Base-by-base conservation (phyloP, 2,888 invertebrate genomes). In the Athalia circularis region DNA sequence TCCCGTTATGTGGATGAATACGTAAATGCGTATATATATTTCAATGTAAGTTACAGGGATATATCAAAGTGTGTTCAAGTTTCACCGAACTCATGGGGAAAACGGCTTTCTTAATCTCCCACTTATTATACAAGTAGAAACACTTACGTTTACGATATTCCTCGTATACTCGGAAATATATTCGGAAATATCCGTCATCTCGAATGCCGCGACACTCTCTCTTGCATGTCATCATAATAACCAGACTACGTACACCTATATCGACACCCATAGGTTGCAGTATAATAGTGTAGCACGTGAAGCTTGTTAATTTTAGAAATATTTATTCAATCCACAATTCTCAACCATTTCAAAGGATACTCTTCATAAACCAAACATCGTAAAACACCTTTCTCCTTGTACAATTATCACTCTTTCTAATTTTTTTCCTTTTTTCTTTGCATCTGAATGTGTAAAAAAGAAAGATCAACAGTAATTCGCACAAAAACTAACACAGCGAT, bases 231-330 rank as follows among this genome's bases (percentile, higher is more conserved):
- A 9, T 9, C 4, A 29, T 68, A 54, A 52, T 29, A 52, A 68
- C 0, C 29, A 54, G 68, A 68, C 29, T 68, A 13, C 64, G 15
- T 59, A 57, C 45, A 5, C 45, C 29, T 13, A n/a, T 43, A 11
- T 68, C 57, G 0, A 45, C 68, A 54, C 15, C 15, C 50, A 5
- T 48, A n/a, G 15, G 8, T 7, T 15, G 50, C 50, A 47, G 15
- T 15, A 7, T 50, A 48, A 7, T 50, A 48, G 15, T 50, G 47
- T 15, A 47, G 8, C 9, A 9, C 29, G 52, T 29, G 50, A 29
- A 54, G 68, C 52, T 68, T 68, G 54, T 15, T 4, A 68, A 54
- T 68, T 68, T 68, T 43, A 54, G 68, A 65, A 48, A 68, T 50
- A 68, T 68, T 68, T 29, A 43, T 29, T 68, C n/a, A n/a, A 54